Percentiles rank a stretch among this genome's conserved stretches.
phyloP scores from a whole-genome alignment of 2,113 vertebrate species.

The Amazona guildingii region DNA sequence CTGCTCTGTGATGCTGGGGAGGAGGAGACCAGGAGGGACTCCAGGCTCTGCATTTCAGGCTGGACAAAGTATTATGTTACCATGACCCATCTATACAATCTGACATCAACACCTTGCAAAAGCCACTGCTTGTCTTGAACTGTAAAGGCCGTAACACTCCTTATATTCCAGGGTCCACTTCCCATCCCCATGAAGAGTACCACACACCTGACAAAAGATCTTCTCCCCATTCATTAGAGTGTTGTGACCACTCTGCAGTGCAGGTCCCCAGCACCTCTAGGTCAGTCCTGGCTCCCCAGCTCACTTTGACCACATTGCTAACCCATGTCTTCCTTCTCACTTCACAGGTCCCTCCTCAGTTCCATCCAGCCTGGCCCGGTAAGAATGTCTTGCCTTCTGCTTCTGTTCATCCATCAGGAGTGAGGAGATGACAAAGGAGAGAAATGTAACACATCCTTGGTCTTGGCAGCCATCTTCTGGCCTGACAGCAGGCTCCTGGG shows the following conservation, averaged over 20 bases:
- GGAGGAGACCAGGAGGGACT: neutral
- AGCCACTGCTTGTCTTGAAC: neutral
- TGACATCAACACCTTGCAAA: neutral
- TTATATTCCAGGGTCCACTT: neutral
- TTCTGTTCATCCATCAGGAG: neutral
- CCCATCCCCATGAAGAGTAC: fast-evolving
- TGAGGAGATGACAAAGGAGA: neutral
- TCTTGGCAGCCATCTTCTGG: neutral
- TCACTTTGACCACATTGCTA: neutral
- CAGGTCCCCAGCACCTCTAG: neutral
- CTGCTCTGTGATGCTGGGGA: neutral
- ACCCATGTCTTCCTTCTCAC: neutral
- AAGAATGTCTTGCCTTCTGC: constrained; percentile 14
- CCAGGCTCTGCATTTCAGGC: neutral
- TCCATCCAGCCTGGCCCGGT: constrained; percentile 31
- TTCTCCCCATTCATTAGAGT: neutral
- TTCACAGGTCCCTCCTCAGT: constrained; percentile 28
- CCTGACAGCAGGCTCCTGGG: neutral
- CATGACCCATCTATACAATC: fast-evolving
- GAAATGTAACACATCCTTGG: neutral
- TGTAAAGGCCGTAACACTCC: neutral
- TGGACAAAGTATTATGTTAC: neutral
- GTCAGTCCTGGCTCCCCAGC: neutral
- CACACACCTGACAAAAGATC: fast-evolving
- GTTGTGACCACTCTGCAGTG: neutral